Evolutionary conservation across 2,888 invertebrate species (phyloP).

Genomic region (Colostygia pectinataria): DNA sequence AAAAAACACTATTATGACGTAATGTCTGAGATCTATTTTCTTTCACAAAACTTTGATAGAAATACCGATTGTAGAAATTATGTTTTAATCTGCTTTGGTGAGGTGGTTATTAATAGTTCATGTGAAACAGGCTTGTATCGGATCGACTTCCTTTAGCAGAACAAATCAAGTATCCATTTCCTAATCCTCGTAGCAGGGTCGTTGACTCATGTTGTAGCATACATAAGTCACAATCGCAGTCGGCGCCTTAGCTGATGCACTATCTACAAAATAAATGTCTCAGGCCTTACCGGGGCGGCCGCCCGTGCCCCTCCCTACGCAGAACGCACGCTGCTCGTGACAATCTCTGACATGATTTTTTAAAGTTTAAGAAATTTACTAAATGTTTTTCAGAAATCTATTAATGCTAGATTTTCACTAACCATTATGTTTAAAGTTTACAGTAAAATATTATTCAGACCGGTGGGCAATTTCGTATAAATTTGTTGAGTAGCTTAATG

Average conservation of each 20-base stretch:
- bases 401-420: no score
- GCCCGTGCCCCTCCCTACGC: constrained; percentile 12
- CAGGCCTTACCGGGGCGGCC: constrained; percentile 11
- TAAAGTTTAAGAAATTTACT: no score
- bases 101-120: constrained; percentile 10
- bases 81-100: not conserved
- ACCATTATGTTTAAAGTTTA: no score
- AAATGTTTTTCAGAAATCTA: no score
- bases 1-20: no score
- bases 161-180: constrained; percentile 60
- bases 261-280: constrained; percentile 55
- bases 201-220: constrained; percentile 58
- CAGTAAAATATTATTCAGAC: no score
- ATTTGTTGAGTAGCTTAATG: constrained; percentile 2
- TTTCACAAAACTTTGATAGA: no score
- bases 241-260: constrained; percentile 52
- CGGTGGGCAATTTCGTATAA: no score
- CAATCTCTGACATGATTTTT: constrained; percentile 2
- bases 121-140: constrained; percentile 11
- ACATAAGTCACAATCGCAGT: constrained; percentile 61
- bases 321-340: constrained; percentile 11
- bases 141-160: constrained; percentile 44
- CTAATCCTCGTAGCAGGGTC: constrained; percentile 64
- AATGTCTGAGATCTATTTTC: no score
- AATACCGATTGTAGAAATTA: not conserved